A percentile compares a stretch with the other conserved stretches of the same genome.
phyloP scores from a whole-genome alignment of 2,797 vertebrate genomes.

The Pteronotus mesoamericanus region DNA sequence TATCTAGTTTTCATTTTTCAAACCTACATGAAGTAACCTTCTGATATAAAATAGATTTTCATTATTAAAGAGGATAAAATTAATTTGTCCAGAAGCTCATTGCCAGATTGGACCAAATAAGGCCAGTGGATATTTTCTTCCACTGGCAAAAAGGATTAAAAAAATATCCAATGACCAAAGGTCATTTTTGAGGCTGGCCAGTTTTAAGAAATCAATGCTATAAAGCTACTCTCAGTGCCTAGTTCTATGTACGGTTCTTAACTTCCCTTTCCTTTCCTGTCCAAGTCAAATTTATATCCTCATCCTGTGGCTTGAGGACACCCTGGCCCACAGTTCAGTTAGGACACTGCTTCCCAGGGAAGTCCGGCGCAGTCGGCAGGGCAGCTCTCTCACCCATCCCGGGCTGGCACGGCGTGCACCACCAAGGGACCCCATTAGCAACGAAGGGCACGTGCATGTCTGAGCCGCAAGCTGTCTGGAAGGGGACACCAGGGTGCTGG shows the following conservation, averaged over 20 bases:
- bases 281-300: conserved; percentile 60
- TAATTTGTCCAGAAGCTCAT: conserved; percentile 59
- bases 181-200: conserved; percentile 10
- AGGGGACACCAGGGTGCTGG: conserved; percentile 47
- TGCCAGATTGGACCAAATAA: conserved; percentile 38
- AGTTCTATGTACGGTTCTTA: background rate
- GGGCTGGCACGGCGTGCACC: conserved; percentile 82
- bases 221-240: background rate
- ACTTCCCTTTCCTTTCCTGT: background rate
- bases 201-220: background rate
- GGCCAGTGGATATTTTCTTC: conserved; percentile 58
- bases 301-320: conserved; percentile 37
- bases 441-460: conserved; percentile 80
- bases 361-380: conserved; percentile 73
- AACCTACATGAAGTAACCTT: conserved; percentile 44
- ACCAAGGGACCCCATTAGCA: conserved; percentile 91
- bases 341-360: conserved; percentile 66
- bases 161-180: conserved; percentile 27
- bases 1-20: conserved; percentile 2
- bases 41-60: conserved; percentile 50
- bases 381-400: conserved; percentile 82
- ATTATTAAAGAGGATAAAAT: conserved; percentile 66
- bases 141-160: conserved; percentile 40
- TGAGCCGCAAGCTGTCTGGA: conserved; percentile 82
- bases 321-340: conserved; percentile 59